Evolutionary conservation across 1,140 invertebrate species (phyloP), one percentile per base, ranked within the genome.

Genomic region (Drosophila nasuta): DNA sequence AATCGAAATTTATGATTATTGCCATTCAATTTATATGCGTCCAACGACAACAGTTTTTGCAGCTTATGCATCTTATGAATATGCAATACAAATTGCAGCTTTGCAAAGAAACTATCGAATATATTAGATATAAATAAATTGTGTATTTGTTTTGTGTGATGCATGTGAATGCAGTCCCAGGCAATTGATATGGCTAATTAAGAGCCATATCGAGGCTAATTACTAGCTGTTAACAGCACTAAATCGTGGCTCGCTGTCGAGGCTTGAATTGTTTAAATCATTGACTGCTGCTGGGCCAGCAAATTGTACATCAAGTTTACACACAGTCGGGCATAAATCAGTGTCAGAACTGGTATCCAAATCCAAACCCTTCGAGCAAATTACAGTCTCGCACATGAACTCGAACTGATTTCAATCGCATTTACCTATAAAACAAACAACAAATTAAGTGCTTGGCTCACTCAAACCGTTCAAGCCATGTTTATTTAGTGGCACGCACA

Each of bases 191-290:
- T 73, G 70, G 80, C 67, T 88, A 88, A 87, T 87, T 87, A 87
- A 71, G 69, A 51, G 74, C 63, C 74, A 85, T 78, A 85, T 85
- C 71, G 77, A 74, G 77, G 56, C 81, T 88, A 88, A 88, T 87
- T 87, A 87, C 85, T 59, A 89, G 81, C 85, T 87, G 83, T 87
- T 87, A 87, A 87, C 83, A 89, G 75, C 78, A 79, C 78, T 89
- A 89, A 89, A 85, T 81, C 65, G 83, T 72, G 66, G 58, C 65
- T 51, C 62, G 45, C 73, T 89, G 83, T 88, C 83, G 79, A 51
- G 20, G 57, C 35, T 64, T 48, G 49, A 75, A 58, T 71, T 58
- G 54, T 15, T 76, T 60, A 46, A 43, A 59, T 68, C 60, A 56
- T 45, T 11, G n/a, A 64, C 35, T 41, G 28, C 45, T 7, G 8